These are phyloP conservation scores for Pristionchus japonicus DNA, from an alignment of 2,888 invertebrate species.

Conservation along the genomic window DNA sequence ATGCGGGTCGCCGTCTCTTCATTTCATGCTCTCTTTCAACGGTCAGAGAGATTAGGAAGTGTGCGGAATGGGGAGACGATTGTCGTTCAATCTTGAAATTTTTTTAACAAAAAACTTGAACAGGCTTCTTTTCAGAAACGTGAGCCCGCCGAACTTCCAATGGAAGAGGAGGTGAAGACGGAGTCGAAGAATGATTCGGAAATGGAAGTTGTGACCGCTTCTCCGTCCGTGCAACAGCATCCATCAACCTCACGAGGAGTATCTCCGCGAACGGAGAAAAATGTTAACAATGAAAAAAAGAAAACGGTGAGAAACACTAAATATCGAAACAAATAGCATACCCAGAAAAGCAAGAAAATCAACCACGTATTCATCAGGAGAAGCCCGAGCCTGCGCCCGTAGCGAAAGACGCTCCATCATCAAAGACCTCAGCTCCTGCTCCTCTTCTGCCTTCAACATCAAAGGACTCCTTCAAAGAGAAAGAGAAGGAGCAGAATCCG, in stretches of 20 bases:
- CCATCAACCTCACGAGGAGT: neutral
- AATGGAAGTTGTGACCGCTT: neutral
- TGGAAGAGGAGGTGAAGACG: neutral
- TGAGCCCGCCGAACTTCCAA: neutral
- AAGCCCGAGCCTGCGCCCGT: neutral
- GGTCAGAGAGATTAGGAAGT: too few relatives aligned
- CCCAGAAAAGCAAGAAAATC: neutral
- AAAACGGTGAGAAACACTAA: neutral
- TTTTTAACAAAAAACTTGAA: too few relatives aligned
- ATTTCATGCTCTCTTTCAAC: too few relatives aligned
- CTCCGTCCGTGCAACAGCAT: neutral
- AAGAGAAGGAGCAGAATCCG: neutral
- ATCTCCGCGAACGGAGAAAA: neutral
- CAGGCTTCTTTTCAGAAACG: neutral
- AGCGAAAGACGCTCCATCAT: neutral
- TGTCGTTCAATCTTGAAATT: too few relatives aligned
- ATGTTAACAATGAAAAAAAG: neutral
- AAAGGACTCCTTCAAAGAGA: too few relatives aligned
- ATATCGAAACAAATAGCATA: neutral
- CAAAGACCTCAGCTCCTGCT: neutral
- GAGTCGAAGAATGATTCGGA: neutral
- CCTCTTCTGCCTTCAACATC: slow-evolving; percentile 8
- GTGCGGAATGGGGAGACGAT: too few relatives aligned
- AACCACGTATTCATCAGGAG: neutral
- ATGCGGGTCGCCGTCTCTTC: too few relatives aligned